These are phyloP conservation scores for Lonchura striata DNA, from an alignment of 2,113 vertebrate genomes.

Conservation along the genomic window DNA sequence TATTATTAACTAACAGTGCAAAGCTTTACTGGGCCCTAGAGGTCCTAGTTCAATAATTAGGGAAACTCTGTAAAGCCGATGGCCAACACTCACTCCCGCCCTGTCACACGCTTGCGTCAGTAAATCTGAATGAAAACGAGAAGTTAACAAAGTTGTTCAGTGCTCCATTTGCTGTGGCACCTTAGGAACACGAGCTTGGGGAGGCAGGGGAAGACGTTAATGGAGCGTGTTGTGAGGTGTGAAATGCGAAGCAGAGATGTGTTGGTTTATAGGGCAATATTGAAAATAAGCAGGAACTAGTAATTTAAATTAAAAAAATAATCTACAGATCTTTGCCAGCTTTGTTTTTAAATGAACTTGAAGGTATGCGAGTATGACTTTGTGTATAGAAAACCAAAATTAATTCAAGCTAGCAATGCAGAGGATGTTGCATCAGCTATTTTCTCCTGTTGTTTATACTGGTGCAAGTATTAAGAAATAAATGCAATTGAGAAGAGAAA, in stretches of 20 bases:
- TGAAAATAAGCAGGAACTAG: neutral
- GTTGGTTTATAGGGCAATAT: neutral
- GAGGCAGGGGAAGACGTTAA: neutral
- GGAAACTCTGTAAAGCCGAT: conserved; percentile 68
- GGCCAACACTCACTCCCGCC: conserved; percentile 52
- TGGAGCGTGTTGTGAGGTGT: neutral
- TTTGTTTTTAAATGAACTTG: neutral
- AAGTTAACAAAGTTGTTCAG: conserved; percentile 56
- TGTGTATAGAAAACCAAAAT: neutral
- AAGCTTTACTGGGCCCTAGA: conserved; percentile 70
- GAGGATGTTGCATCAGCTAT: neutral
- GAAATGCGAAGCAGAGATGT: conserved; percentile 1
- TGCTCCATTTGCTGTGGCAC: conserved; percentile 44
- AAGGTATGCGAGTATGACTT: neutral
- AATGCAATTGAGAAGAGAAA: neutral
- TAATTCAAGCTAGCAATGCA: neutral
- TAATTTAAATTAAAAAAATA: neutral
- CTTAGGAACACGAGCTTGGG: neutral
- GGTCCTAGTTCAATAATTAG: conserved; percentile 70
- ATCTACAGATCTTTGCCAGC: neutral
- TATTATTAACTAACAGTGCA: conserved; percentile 67
- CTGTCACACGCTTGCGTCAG: conserved; percentile 42
- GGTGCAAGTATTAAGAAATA: neutral
- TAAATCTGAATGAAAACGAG: conserved; percentile 63
- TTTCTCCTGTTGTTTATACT: neutral